Conservation (phyloP, 64 coral and sea anemone genomes). For the Acropora yongei region DNA sequence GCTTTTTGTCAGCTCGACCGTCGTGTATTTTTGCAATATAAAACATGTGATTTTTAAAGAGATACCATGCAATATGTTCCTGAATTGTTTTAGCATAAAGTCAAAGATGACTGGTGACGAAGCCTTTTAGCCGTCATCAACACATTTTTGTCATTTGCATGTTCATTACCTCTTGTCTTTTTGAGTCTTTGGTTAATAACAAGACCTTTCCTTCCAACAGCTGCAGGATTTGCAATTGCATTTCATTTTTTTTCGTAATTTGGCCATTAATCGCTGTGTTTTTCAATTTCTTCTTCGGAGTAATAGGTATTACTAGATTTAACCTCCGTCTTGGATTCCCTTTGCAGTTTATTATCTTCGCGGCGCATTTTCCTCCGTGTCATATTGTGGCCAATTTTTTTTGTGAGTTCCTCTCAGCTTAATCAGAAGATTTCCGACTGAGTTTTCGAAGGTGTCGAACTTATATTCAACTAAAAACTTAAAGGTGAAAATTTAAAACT, state of each 20-base stretch:
- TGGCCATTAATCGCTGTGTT: not conserved
- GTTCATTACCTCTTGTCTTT: constrained; percentile 18
- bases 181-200: constrained; percentile 30
- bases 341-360: not conserved
- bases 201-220: not conserved
- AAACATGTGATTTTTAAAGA: not conserved
- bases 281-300: not conserved
- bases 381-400: too few species aligned
- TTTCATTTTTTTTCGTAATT: not conserved
- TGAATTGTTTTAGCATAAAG: not conserved
- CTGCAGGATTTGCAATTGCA: not conserved
- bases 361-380: not conserved
- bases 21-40: not conserved
- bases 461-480: not conserved
- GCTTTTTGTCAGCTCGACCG: not conserved
- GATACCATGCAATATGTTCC: not conserved
- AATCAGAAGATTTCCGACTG: not conserved
- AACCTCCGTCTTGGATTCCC: not conserved
- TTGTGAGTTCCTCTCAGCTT: not conserved
- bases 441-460: not conserved
- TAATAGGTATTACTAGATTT: not conserved
- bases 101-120: not conserved
- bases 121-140: too few species aligned
- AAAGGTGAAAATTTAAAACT: not conserved
- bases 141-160: constrained; percentile 17